These are phyloP conservation scores for Chromoteleia sp. DNA, from an alignment of 2,888 invertebrate species.

Conservation along the genomic window DNA sequence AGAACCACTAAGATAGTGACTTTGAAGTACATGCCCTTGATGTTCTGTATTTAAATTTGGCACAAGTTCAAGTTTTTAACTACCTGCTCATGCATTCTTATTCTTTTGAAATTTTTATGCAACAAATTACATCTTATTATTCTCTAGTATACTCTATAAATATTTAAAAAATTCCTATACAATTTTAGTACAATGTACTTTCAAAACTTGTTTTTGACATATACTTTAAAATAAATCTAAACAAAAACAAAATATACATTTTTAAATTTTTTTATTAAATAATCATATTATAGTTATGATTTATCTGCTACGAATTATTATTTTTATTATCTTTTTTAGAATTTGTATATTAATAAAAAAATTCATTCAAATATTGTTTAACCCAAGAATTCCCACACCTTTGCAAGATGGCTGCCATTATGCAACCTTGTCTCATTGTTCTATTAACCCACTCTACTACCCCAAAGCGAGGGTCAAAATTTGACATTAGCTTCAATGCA, in stretches of 20 bases:
- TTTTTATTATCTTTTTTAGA: no score
- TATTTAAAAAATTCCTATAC: no score
- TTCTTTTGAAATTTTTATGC: constrained; percentile 58
- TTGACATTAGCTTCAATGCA: constrained; percentile 36
- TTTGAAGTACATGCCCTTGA: constrained; percentile 66
- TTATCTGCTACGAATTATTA: no score
- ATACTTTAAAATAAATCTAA: no score
- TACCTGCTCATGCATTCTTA: constrained; percentile 58
- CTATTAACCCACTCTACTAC: constrained; percentile 70
- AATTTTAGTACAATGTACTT: no score
- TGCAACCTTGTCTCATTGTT: constrained; percentile 77
- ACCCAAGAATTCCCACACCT: constrained; percentile 59
- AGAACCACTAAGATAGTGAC: constrained; percentile 40
- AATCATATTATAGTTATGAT: no score
- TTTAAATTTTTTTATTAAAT: no score
- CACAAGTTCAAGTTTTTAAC: constrained; percentile 75
- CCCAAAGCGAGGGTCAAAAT: constrained; percentile 53
- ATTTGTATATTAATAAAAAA: neutral
- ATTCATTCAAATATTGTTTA: constrained; percentile 28
- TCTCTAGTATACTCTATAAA: no score
- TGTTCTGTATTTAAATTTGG: constrained; percentile 72
- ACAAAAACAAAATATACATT: no score
- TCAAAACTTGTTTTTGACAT: no score
- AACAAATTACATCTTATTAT: no score
- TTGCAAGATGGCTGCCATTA: constrained; percentile 83